Evolutionary conservation across 2,113 vertebrate species (phyloP), one percentile per base, ranked within the genome.

Genomic region (Lota lota): DNA sequence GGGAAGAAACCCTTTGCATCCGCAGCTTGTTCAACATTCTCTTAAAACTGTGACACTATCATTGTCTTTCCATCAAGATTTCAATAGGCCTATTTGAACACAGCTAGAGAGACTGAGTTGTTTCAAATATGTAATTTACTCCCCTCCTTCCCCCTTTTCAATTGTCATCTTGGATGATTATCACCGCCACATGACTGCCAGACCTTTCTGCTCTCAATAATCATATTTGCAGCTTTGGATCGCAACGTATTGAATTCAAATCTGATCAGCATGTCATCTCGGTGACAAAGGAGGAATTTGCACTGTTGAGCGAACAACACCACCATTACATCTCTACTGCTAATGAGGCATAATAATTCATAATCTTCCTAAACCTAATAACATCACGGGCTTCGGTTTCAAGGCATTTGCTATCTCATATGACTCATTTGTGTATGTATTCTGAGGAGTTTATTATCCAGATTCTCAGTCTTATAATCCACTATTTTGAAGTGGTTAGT

Each of bases 381-480:
- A 56, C 17, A 56, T 56, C 53, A 56, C 3, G 53, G n/a, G 53
- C 40, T 47, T 56, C 53, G 53, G 53, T 56, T 56, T 56, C 53
- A n/a, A 56, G 53, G 53, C 53, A 17, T 56, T 6, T 17, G 18
- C 53, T 6, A 56, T 17, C 16, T n/a, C 4, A 5, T n/a, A 56
- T 56, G 16, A 56, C 53, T 56, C n/a, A 56, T 56, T 56, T 56
- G n/a, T 56, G 53, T 17, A n/a, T n/a, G n/a, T 56, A 18, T 18
- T 56, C 16, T n/a, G 53, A 56, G n/a, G 17, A n/a, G 16, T 6
- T 56, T 61, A 22, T 76, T 73, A 69, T 78, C 59, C 59, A 75
- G 28, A 68, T 62, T 74, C 12, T 22, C 17, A 15, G 0, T 16
- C 28, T 68, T 40, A 71, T 15, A 63, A 47, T 8, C 40, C 40